phyloP scores from a whole-genome alignment of 1,140 invertebrate species.

The Pseudomyrmex flavicornis region DNA sequence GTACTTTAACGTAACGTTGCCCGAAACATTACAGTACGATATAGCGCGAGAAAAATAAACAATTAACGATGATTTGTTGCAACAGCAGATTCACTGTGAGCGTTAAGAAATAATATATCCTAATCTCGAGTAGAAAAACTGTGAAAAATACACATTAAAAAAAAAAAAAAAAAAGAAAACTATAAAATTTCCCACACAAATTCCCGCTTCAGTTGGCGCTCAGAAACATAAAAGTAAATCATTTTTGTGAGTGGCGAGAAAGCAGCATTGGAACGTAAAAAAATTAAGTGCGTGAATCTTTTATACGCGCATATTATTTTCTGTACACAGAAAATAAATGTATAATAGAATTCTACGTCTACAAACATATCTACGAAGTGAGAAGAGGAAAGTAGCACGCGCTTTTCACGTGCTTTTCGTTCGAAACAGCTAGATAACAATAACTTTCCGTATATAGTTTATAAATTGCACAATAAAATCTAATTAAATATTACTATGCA shows the following conservation, averaged over 20 bases:
- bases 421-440: not conserved
- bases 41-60: not conserved
- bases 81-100: not conserved
- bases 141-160: not conserved
- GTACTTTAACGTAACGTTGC: not conserved
- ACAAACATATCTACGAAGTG: slow-evolving; percentile 52
- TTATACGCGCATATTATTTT: too few relatives aligned
- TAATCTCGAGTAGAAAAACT: too few relatives aligned
- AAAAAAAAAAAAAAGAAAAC: not conserved
- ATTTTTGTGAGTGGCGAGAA: too few relatives aligned
- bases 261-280: too few relatives aligned
- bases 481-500: not conserved
- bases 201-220: not conserved
- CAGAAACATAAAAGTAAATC: too few relatives aligned
- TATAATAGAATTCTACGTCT: slow-evolving; percentile 61
- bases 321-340: slow-evolving; percentile 39
- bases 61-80: slow-evolving; percentile 24
- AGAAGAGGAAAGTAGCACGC: slow-evolving; percentile 1
- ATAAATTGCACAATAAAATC: not conserved
- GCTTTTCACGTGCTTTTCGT: not conserved
- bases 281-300: too few relatives aligned
- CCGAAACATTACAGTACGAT: not conserved
- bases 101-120: not conserved
- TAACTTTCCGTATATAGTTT: not conserved
- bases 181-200: slow-evolving; percentile 20